Conservation (phyloP, 2,113 vertebrate genomes). For the Chelonoidis abingdonii region DNA sequence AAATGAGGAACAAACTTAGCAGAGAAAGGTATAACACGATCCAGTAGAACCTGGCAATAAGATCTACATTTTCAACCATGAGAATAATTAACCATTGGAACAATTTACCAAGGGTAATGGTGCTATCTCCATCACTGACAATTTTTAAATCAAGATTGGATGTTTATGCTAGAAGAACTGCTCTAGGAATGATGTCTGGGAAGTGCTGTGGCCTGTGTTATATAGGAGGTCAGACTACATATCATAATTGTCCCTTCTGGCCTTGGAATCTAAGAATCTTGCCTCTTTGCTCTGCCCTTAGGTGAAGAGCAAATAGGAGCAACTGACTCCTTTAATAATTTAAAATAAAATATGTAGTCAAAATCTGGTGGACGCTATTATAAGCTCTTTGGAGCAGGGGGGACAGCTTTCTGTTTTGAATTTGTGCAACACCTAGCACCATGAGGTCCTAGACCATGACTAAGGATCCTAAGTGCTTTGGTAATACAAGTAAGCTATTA, state of each 20-base stretch:
- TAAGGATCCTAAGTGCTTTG: neutral
- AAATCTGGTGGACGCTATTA: neutral
- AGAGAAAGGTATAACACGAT: neutral
- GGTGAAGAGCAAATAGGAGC: neutral
- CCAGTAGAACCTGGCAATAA: neutral
- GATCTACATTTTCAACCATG: neutral
- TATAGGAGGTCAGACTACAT: neutral
- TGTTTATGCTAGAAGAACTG: neutral
- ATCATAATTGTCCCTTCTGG: neutral
- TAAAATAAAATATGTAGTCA: neutral
- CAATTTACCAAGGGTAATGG: neutral
- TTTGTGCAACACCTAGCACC: neutral
- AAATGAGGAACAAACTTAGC: neutral
- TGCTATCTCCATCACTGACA: neutral
- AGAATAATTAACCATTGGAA: neutral
- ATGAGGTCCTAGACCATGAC: neutral
- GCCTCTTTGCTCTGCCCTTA: neutral
- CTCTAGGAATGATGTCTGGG: neutral
- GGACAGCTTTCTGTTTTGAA: neutral
- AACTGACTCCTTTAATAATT: neutral
- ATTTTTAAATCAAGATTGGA: neutral
- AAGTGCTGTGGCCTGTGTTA: neutral
- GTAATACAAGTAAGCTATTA: neutral
- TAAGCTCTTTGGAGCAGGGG: neutral
- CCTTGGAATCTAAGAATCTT: neutral